Percentiles rank a stretch among this genome's conserved stretches.
Conservation (phyloP, 2,113 vertebrate species). For the Desmodus rotundus region DNA sequence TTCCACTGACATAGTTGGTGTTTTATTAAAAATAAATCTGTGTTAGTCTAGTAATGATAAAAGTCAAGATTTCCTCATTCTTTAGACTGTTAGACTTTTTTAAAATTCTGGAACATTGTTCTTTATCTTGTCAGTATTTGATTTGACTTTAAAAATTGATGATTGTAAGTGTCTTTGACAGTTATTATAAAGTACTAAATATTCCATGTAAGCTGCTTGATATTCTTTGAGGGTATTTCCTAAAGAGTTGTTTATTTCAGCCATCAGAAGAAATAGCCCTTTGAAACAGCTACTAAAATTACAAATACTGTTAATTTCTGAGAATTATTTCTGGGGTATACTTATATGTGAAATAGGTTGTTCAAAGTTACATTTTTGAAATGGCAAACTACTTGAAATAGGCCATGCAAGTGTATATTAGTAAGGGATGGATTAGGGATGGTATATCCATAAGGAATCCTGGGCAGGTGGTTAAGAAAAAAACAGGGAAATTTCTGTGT, state of each 20-base stretch:
- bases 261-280: neutral
- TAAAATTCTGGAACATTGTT: neutral
- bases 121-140: neutral
- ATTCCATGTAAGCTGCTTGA: neutral
- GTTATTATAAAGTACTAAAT: neutral
- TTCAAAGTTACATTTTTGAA: neutral
- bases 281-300: neutral
- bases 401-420: neutral
- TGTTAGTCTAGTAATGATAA: neutral
- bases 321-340: neutral
- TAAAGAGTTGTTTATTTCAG: neutral
- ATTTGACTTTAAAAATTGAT: conserved; percentile 16
- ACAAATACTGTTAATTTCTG: neutral
- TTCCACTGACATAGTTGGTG: neutral
- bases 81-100: neutral
- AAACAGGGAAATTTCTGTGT: neutral
- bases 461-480: neutral
- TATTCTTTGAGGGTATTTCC: neutral
- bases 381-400: neutral
- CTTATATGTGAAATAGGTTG: neutral
- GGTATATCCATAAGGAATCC: neutral
- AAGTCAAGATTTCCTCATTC: neutral
- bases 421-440: neutral
- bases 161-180: neutral
- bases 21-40: neutral